A percentile compares a stretch with the other conserved stretches of the same genome.
phyloP scores from a whole-genome alignment of 2,888 invertebrate species.

The Meloe dianella region DNA sequence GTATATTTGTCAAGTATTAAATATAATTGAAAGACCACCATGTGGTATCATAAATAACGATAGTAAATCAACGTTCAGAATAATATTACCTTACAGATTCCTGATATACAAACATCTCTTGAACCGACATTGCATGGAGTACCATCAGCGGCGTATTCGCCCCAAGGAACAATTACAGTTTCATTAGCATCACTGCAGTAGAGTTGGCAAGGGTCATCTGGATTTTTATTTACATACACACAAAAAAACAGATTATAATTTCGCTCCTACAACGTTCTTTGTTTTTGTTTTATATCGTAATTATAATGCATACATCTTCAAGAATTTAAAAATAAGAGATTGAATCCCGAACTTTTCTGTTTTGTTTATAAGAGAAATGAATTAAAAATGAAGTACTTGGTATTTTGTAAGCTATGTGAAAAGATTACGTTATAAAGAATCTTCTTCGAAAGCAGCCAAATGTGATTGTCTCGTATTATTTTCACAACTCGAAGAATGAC shows the following conservation, averaged over 20 bases:
- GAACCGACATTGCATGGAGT: slow-evolving; percentile 84
- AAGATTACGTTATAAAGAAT: background rate
- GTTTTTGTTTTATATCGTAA: background rate
- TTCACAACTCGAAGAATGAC: background rate
- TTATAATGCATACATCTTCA: background rate
- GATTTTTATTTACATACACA: slow-evolving; percentile 20
- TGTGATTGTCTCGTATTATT: background rate
- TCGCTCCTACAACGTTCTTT: background rate
- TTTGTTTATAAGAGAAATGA: background rate
- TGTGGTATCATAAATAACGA: background rate
- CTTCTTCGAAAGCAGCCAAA: background rate
- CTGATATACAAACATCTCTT: slow-evolving; percentile 83
- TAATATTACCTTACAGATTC: slow-evolving; percentile 70
- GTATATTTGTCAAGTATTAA: background rate
- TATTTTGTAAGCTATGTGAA: background rate
- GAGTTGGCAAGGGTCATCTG: slow-evolving; percentile 80
- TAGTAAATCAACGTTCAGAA: background rate
- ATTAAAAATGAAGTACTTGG: background rate
- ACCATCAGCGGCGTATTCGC: slow-evolving; percentile 80
- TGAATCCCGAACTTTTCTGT: background rate
- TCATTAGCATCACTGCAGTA: slow-evolving; percentile 80
- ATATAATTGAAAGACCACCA: background rate
- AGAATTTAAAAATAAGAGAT: background rate
- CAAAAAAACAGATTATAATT: background rate
- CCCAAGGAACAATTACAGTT: slow-evolving; percentile 75